phyloP scores from a whole-genome alignment of 2,888 invertebrate genomes.

The Lepidonotus clava region DNA sequence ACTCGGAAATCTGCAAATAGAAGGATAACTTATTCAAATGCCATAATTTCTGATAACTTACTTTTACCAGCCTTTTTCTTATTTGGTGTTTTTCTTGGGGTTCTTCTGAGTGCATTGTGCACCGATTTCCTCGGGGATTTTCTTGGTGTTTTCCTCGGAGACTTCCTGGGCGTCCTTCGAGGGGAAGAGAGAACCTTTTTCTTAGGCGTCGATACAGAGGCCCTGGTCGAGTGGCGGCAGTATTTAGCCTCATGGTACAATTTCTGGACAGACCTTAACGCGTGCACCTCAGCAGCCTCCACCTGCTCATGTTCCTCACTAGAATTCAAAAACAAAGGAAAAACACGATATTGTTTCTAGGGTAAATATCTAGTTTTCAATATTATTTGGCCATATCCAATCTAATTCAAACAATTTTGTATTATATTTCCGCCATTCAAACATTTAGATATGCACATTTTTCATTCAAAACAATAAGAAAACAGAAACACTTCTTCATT shows the following conservation, averaged over 20 bases:
- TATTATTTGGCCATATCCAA: no score
- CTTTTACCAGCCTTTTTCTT: slow-evolving; percentile 1
- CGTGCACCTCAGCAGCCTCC: slow-evolving; percentile 1
- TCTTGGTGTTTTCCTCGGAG: slow-evolving; percentile 15
- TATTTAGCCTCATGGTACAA: slow-evolving; percentile 9
- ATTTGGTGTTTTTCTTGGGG: slow-evolving; percentile 37
- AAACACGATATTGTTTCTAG: no score
- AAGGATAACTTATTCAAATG: no score
- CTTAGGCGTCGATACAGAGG: background rate
- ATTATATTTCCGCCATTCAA: no score
- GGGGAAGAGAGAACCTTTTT: background rate
- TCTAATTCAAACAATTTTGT: no score
- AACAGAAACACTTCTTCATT: no score
- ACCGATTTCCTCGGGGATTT: slow-evolving; percentile 5
- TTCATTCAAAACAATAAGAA: no score
- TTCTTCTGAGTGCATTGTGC: background rate
- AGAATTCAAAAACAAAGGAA: no score
- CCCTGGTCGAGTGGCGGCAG: background rate
- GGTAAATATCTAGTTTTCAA: no score
- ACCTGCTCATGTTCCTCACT: slow-evolving; percentile 26
- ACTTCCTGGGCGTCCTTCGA: background rate
- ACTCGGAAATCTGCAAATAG: no score
- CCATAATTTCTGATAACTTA: background rate
- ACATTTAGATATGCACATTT: no score
- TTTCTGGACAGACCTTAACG: slow-evolving; percentile 18